These are phyloP conservation scores for Glaucomys volans DNA, from an alignment of 2,113 vertebrate species.

Conservation along the genomic window DNA sequence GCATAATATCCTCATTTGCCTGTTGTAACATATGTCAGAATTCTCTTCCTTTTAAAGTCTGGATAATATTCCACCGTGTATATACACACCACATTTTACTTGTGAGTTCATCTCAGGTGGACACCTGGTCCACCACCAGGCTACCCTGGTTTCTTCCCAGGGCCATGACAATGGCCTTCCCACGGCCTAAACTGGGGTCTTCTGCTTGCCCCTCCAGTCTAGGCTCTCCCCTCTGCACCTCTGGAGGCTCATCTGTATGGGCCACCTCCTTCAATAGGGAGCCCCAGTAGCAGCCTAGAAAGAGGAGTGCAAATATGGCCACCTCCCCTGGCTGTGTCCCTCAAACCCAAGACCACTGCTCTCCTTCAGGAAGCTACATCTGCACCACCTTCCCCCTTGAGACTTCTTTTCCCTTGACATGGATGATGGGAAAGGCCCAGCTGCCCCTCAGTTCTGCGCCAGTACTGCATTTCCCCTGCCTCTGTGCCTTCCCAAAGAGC, in stretches of 20 bases:
- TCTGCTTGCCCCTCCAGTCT: background rate
- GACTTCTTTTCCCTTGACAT: background rate
- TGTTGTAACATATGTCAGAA: background rate
- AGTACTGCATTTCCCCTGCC: background rate
- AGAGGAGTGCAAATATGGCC: background rate
- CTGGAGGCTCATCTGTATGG: background rate
- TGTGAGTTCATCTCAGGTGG: fast-evolving
- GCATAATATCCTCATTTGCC: background rate
- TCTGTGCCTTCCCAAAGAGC: background rate
- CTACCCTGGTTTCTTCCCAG: background rate
- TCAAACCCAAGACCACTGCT: background rate
- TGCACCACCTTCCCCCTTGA: background rate
- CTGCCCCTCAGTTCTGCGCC: background rate
- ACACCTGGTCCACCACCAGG: too few species aligned
- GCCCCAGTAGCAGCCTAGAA: background rate
- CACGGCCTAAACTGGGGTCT: background rate
- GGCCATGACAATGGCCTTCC: background rate
- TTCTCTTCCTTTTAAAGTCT: background rate
- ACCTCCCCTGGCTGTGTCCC: fast-evolving
- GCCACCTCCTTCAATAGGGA: background rate
- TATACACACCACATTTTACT: background rate
- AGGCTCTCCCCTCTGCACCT: background rate
- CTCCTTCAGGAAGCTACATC: background rate
- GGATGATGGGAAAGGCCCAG: background rate
- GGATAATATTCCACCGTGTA: fast-evolving